phyloP scores from a whole-genome alignment of 2,797 vertebrate genomes.

The Hippocampus kuda region DNA sequence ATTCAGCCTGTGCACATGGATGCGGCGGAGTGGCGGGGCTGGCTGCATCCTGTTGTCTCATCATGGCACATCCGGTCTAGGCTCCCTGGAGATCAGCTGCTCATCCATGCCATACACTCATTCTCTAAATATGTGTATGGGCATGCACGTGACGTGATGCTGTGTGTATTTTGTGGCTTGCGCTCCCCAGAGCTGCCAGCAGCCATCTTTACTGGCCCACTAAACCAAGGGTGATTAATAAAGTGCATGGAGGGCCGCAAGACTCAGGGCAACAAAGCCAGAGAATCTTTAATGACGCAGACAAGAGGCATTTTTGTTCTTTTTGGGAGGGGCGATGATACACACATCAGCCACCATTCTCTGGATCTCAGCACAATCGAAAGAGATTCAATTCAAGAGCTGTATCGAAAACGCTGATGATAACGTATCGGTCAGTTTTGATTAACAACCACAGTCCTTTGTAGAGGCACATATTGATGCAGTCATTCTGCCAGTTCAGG shows the following conservation, averaged over 20 bases:
- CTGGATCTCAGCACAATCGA: background rate
- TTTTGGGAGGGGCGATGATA: background rate
- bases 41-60: background rate
- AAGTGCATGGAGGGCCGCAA: slow-evolving; percentile 54
- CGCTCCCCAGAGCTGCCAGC: slow-evolving; percentile 48
- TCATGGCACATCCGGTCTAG: background rate
- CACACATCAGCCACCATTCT: background rate
- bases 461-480: background rate
- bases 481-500: background rate
- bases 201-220: slow-evolving; percentile 48
- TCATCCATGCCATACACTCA: background rate
- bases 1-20: slow-evolving; percentile 28
- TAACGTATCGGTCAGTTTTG: background rate
- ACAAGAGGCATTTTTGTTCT: too few relatives aligned
- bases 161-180: slow-evolving; percentile 29
- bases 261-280: slow-evolving; percentile 16
- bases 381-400: background rate
- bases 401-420: background rate
- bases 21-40: background rate
- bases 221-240: slow-evolving; percentile 67
- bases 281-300: background rate
- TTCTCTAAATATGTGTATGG: background rate
- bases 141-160: slow-evolving; percentile 4
- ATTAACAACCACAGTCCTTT: background rate
- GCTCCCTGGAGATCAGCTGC: background rate